Evolutionary conservation across 2,888 invertebrate genomes (phyloP).

Genomic region (Pyrochroa serraticornis): DNA sequence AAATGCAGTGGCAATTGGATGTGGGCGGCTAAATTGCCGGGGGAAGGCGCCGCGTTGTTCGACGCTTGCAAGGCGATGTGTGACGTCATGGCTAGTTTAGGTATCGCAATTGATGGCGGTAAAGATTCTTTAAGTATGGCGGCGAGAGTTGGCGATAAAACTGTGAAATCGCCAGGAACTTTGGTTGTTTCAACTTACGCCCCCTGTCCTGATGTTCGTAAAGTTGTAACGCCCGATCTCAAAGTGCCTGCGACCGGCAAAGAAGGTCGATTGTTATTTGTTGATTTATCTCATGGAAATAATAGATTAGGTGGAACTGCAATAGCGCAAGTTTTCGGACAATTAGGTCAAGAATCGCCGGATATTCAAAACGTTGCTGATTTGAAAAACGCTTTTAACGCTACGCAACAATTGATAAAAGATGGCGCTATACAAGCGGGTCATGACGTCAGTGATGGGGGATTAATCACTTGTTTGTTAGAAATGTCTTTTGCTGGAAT

Average conservation of each 20-base stretch:
- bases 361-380: slow-evolving; percentile 76
- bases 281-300: slow-evolving; percentile 77
- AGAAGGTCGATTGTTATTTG: slow-evolving; percentile 73
- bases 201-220: slow-evolving; percentile 88
- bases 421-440: slow-evolving; percentile 78
- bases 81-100: slow-evolving; percentile 78
- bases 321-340: slow-evolving; percentile 87
- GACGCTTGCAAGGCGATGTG: slow-evolving; percentile 91
- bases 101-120: slow-evolving; percentile 93
- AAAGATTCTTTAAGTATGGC: slow-evolving; percentile 99
- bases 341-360: slow-evolving; percentile 70
- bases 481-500: slow-evolving; percentile 98
- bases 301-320: slow-evolving; percentile 90
- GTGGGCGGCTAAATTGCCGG: slow-evolving; percentile 97
- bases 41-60: slow-evolving; percentile 87
- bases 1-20: slow-evolving; percentile 99
- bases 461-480: slow-evolving; percentile 83
- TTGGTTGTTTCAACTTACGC: slow-evolving; percentile 96
- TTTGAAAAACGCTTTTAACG: slow-evolving; percentile 78
- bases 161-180: slow-evolving; percentile 83
- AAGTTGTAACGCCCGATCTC: slow-evolving; percentile 89
- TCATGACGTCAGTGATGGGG: slow-evolving; percentile 97
- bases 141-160: slow-evolving; percentile 75
- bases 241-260: slow-evolving; percentile 69
- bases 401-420: slow-evolving; percentile 83